phyloP scores from a whole-genome alignment of 2,113 vertebrate genomes.

The Aegithalos caudatus region DNA sequence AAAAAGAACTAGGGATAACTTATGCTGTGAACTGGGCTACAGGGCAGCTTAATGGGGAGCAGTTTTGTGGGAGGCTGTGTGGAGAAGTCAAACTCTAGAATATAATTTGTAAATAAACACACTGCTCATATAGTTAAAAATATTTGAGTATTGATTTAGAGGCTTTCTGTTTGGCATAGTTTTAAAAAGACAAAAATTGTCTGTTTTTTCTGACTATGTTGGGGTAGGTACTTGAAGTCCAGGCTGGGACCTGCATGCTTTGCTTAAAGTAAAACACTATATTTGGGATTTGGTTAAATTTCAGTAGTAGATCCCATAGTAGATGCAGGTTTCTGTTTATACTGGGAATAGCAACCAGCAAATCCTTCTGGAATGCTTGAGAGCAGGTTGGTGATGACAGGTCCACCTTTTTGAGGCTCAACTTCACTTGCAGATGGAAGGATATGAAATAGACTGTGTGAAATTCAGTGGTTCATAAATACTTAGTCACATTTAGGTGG shows the following conservation, averaged over 20 bases:
- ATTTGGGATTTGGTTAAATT: not conserved
- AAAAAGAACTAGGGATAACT: not conserved
- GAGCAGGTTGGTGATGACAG: not conserved
- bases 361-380: not conserved
- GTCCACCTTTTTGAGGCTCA: not conserved
- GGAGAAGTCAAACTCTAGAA: not conserved
- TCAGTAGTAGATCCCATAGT: not conserved
- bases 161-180: not conserved
- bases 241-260: fast-evolving
- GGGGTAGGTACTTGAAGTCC: not conserved
- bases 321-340: not conserved
- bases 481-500: not conserved
- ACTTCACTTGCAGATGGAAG: not conserved
- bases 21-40: not conserved
- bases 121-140: not conserved
- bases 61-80: not conserved
- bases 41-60: not conserved
- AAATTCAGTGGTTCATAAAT: not conserved
- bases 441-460: fast-evolving
- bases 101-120: not conserved
- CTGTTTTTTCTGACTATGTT: not conserved
- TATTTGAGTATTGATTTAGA: not conserved
- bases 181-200: not conserved
- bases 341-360: not conserved
- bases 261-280: not conserved